Base-by-base conservation (phyloP, 2,797 vertebrate species). In the Gymnocypris eckloni region DNA sequence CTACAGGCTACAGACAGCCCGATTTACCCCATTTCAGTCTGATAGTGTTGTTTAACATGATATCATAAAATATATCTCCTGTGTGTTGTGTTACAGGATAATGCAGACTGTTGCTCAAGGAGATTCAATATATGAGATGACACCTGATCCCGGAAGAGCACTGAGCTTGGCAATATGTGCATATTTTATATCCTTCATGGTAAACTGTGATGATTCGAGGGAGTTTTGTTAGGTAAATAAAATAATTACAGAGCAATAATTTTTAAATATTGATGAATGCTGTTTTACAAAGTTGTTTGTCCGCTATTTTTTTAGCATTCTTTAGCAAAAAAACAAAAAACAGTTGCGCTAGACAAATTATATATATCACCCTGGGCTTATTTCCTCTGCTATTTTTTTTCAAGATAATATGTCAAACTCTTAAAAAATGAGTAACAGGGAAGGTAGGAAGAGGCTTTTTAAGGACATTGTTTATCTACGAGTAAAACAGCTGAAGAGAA, bases 381-480 rank as follows among this genome's bases (percentile, higher is more conserved):
- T 91, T 93, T 92, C 87, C 78, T 89, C 48, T 10, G 88, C 90
- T 91, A 89, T 77, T 93, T 92, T 91, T 91, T 89, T 90, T 85
- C 82, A 88, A 90, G 86, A 88, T 77, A 88, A 87, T 88, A 91
- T 93, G 91, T 90, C 86, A 84, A 83, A 90, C 82, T 89, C 92
- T 81, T 77, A 87, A 43, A 48, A 18, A 67, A 25, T 1, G 79
- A 84, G 28, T 76, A 39, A 52, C 16, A n/a, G 12, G 39, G 28
- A 64, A 79, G 45, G 69, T 18, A 87, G 73, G 67, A 85, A 70
- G 87, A 87, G 79, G 87, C 88, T 90, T 87, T 93, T 92, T 89
- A 81, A 89, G 90, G 92, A 90, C 91, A 91, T 93, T 92, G 89
- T 93, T 93, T 93, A 93, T 94, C 92, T 93, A 90, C 43, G 89